Evolutionary conservation across 2,797 vertebrate species (phyloP), one percentile per base, ranked within the genome.

Genomic region (Novumbra hubbsi): DNA sequence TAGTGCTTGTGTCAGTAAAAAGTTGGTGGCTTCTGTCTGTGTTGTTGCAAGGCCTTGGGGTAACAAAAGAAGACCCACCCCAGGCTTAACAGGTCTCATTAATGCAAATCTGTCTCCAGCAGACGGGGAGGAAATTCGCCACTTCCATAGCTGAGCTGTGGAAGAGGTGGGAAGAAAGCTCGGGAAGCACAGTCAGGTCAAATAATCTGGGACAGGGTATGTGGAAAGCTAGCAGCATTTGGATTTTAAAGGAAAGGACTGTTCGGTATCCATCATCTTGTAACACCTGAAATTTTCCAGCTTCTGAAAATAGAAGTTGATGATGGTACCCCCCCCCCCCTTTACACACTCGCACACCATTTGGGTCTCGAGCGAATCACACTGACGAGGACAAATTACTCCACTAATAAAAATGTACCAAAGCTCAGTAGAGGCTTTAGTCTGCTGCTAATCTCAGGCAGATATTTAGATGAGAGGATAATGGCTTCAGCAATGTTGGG

Each of bases 61-160:
- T 87, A 88, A 82, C 50, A 34, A 30, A 19, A 45, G 28, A 30
- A 72, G 85, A 88, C 83, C 81, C 78, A 80, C 80, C 77, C 81
- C 76, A 73, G 76, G 80, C 85, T 90, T 84, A 81, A 82, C 78
- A 81, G 86, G 83, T 72, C 87, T 91, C 89, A 91, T 92, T 92
- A 91, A 92, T 92, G 91, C 89, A 93, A 91, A 90, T 90, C 91
- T 90, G 78, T 76, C 83, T 79, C 76, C 34, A 75, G 78, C 80
- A 73, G 85, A 84, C 83, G 79, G 84, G 78, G 77, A 78, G 83
- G 82, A 87, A 86, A 88, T 83, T 78, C 82, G 73, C 82, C 87
- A 71, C 77, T 55, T 87, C 69, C 71, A 57, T 14, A 30, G 78
- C 52, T 74, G 78, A 76, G 76, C 71, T 78, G 79, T 55, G 73